Percentiles rank a stretch among this genome's conserved stretches.
These are phyloP conservation scores for Corynorhinus townsendii DNA, from an alignment of 2,113 vertebrate species.

Conservation along the genomic window DNA sequence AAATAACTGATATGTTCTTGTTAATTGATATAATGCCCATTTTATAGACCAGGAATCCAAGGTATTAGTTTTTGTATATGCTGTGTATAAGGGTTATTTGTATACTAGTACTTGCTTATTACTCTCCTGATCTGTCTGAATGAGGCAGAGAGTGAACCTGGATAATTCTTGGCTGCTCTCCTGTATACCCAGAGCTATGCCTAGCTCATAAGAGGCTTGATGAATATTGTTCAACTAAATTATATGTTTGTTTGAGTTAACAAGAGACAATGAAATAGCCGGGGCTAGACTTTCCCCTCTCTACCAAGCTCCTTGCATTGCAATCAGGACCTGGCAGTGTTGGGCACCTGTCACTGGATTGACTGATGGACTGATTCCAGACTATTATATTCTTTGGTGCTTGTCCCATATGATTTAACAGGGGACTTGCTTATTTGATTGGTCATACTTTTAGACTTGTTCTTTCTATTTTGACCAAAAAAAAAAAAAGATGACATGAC, in stretches of 20 bases:
- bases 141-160: background rate
- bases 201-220: background rate
- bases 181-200: background rate
- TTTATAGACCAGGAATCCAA: background rate
- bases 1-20: background rate
- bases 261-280: background rate
- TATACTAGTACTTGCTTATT: background rate
- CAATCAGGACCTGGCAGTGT: background rate
- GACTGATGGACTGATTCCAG: background rate
- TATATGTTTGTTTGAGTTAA: background rate
- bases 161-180: background rate
- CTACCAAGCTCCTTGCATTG: background rate
- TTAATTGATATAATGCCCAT: background rate
- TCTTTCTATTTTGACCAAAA: slow-evolving; percentile 36
- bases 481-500: background rate
- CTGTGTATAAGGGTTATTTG: background rate
- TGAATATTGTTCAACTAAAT: slow-evolving; percentile 25
- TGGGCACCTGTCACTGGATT: background rate
- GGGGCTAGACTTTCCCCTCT: background rate
- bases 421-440: background rate
- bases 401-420: background rate
- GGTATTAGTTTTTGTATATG: background rate
- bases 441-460: slow-evolving; percentile 14
- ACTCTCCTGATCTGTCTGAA: background rate
- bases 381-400: background rate